Conservation (phyloP, 2,113 vertebrate species). For the Abramis brama region DNA sequence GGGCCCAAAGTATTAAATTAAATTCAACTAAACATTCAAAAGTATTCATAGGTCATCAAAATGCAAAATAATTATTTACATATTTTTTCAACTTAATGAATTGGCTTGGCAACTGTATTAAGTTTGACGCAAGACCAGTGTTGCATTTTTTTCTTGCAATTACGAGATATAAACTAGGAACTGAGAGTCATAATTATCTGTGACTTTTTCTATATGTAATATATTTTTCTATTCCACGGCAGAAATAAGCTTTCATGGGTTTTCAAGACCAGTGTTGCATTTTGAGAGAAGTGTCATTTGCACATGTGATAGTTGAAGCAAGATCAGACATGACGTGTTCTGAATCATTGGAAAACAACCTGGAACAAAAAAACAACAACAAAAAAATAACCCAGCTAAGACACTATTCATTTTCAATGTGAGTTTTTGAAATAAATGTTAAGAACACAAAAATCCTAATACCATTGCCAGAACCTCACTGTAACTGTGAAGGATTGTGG, state of each 20-base stretch:
- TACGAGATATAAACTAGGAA: too few species aligned
- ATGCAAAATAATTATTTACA: too few species aligned
- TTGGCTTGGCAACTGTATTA: too few species aligned
- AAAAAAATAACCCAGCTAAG: background rate
- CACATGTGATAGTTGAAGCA: background rate
- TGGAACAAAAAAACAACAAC: background rate
- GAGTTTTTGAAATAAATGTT: background rate
- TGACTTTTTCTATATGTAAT: too few species aligned
- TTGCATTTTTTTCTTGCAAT: background rate
- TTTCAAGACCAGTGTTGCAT: background rate
- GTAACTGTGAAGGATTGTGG: conserved; percentile 34
- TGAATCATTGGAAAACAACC: background rate
- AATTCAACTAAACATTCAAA: background rate
- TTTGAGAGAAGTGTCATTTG: background rate
- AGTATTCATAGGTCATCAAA: background rate
- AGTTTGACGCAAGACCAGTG: too few species aligned
- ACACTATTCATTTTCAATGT: background rate
- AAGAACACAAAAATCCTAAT: background rate
- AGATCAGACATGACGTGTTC: background rate
- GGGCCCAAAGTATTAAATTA: background rate
- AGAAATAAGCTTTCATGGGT: too few species aligned
- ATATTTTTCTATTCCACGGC: too few species aligned
- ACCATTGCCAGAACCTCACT: conserved; percentile 21
- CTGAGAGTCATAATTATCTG: too few species aligned
- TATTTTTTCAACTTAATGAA: too few species aligned